phyloP scores from a whole-genome alignment of 2,888 invertebrate species.

The Archips crataeganus region DNA sequence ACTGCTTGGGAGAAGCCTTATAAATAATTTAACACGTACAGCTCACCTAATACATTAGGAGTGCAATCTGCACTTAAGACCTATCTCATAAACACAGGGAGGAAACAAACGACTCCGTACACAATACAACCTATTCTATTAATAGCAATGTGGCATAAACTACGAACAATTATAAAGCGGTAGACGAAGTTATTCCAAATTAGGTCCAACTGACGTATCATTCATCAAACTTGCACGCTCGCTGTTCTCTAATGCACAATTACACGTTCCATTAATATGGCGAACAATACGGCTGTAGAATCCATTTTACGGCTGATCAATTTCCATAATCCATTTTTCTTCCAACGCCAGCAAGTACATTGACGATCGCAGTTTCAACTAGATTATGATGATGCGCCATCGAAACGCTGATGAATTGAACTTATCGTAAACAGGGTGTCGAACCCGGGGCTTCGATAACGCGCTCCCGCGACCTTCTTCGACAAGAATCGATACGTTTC shows the following conservation, averaged over 20 bases:
- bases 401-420: slow-evolving; percentile 43
- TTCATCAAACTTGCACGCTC: slow-evolving; percentile 56
- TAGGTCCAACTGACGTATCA: slow-evolving; percentile 53
- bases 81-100: slow-evolving; percentile 12
- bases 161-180: slow-evolving; percentile 48
- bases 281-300: slow-evolving; percentile 27
- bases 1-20: slow-evolving; percentile 31
- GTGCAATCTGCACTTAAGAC: slow-evolving; percentile 27
- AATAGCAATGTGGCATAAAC: slow-evolving; percentile 41
- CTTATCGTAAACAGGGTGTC: slow-evolving; percentile 52
- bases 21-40: slow-evolving; percentile 52
- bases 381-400: slow-evolving; percentile 22
- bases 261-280: slow-evolving; percentile 38
- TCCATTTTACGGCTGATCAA: slow-evolving; percentile 38
- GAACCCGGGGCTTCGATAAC: slow-evolving; percentile 45
- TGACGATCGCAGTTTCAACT: slow-evolving; percentile 31
- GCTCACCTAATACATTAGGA: slow-evolving; percentile 47
- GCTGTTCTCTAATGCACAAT: slow-evolving; percentile 29
- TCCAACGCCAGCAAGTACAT: slow-evolving; percentile 27
- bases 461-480: slow-evolving; percentile 28
- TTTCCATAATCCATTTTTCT: slow-evolving; percentile 37
- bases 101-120: slow-evolving; percentile 8
- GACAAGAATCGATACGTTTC: slow-evolving; percentile 47
- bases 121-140: slow-evolving; percentile 39
- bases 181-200: slow-evolving; percentile 20